phyloP scores from a whole-genome alignment of 2,113 vertebrate genomes.

The Symphodus melops region DNA sequence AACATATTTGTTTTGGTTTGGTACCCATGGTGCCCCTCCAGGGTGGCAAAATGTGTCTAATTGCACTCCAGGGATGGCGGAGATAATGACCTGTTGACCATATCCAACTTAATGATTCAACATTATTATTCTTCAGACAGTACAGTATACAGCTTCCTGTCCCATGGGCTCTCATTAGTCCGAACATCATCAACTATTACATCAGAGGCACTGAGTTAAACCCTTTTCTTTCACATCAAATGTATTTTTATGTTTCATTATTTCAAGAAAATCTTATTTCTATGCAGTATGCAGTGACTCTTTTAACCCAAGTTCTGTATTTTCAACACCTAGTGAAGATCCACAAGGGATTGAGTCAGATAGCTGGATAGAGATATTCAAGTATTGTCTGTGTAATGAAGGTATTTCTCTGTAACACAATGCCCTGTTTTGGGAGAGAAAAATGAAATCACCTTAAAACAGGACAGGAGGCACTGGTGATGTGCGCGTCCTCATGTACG shows the following conservation, averaged over 20 bases:
- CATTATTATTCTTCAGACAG: slow-evolving; percentile 14
- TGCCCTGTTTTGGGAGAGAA: too few species aligned
- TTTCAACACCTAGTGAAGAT: background rate
- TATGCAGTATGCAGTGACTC: background rate
- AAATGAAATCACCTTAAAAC: too few species aligned
- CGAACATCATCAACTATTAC: slow-evolving; percentile 1
- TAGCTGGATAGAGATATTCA: too few species aligned
- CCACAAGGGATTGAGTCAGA: too few species aligned
- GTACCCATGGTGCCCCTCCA: slow-evolving; percentile 12
- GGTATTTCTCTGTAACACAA: too few species aligned
- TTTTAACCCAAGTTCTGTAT: background rate
- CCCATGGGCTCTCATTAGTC: slow-evolving; percentile 64
- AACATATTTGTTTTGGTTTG: slow-evolving; percentile 49
- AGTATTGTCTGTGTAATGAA: too few species aligned
- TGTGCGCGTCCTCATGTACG: too few species aligned
- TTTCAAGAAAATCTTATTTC: background rate
- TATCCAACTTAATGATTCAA: slow-evolving; percentile 28
- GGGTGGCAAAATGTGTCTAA: slow-evolving; percentile 38
- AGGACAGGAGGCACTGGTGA: too few species aligned
- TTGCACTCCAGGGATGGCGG: slow-evolving; percentile 52
- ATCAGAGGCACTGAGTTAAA: slow-evolving; percentile 10
- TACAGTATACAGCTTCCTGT: background rate
- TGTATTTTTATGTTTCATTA: background rate
- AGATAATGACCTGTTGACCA: slow-evolving; percentile 75
- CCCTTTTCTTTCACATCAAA: background rate